Evolutionary conservation across 2,797 vertebrate species (phyloP).

Genomic region (Phaenicophaeus curvirostris): DNA sequence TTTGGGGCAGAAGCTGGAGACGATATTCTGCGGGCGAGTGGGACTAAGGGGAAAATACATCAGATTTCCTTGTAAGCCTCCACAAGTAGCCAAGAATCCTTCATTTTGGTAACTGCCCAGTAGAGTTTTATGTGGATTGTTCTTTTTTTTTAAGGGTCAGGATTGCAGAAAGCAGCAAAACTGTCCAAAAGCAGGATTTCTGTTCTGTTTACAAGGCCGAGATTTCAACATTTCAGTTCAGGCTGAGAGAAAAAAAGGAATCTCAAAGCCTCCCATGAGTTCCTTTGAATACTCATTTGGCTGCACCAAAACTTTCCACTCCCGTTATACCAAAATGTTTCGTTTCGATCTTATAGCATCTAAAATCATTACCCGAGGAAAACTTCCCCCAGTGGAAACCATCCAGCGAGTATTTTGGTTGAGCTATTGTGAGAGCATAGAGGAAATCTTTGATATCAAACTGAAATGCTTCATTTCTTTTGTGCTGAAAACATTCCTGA

Average conservation of each 20-base stretch:
- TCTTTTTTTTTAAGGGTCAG: background rate
- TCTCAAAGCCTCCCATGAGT: background rate
- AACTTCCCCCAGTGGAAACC: background rate
- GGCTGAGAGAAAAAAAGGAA: background rate
- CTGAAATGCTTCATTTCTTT: background rate
- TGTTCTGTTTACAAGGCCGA: background rate
- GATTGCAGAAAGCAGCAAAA: background rate
- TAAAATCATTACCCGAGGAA: background rate
- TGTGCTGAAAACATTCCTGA: background rate
- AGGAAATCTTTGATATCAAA: background rate
- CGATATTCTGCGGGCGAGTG: fast-evolving
- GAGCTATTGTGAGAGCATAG: background rate
- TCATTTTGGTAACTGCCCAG: background rate
- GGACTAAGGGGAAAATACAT: background rate
- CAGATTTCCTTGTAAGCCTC: constrained; percentile 1
- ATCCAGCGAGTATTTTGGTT: background rate
- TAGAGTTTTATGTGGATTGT: background rate
- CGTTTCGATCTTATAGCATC: background rate
- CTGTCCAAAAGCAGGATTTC: background rate
- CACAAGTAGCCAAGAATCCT: background rate
- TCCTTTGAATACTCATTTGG: background rate
- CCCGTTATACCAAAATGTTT: background rate
- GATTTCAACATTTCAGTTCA: background rate
- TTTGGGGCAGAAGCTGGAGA: background rate
- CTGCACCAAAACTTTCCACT: background rate